Evolutionary conservation across 2,113 vertebrate species (phyloP), one percentile per base, ranked within the genome.

Genomic region (Hirundichthys speculiger): DNA sequence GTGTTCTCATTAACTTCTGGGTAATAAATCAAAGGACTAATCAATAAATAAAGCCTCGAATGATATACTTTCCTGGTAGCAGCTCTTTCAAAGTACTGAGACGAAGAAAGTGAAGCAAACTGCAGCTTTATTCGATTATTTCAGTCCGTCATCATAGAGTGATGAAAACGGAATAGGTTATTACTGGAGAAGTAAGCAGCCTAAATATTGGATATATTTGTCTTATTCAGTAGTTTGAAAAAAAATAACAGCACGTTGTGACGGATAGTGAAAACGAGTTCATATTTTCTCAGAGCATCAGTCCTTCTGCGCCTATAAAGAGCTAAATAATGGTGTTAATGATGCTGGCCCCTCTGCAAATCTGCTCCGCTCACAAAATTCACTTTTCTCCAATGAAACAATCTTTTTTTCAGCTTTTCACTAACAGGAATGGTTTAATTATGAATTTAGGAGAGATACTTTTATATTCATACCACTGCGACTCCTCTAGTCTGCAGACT

Each of bases 21-120:
- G 49, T 78, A 46, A 45, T 78, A 46, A 45, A 71, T 68, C 3
- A 2, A 73, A 64, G 30, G 30, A 75, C 47, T 64, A 73, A 78
- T 82, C 73, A 65, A 77, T 83, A 48, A 62, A 20, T 27, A 59
- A 53, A 0, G 0, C 63, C 63, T 39, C 46, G 10, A 63, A 54
- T 22, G 20, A 9, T n/a, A 27, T 39, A 49, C 59, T 71, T 48
- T 13, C 43, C 59, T 68, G 43, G 57, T 65, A 13, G 11, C 50
- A 68, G 79, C 62, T 64, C 45, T 72, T 75, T 30, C 14, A 58
- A 64, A 62, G 15, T 38, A 41, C 10, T 50, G 18, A 64, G 27
- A 14, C 51, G 49, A 54, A 49, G 34, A 38, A 43, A 67, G 51
- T 63, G 42, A 3, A 61, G 27, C 11, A 3, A 61, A 38, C 11